Base-by-base conservation (phyloP, 2,113 vertebrate genomes). In the Piaya cayana region DNA sequence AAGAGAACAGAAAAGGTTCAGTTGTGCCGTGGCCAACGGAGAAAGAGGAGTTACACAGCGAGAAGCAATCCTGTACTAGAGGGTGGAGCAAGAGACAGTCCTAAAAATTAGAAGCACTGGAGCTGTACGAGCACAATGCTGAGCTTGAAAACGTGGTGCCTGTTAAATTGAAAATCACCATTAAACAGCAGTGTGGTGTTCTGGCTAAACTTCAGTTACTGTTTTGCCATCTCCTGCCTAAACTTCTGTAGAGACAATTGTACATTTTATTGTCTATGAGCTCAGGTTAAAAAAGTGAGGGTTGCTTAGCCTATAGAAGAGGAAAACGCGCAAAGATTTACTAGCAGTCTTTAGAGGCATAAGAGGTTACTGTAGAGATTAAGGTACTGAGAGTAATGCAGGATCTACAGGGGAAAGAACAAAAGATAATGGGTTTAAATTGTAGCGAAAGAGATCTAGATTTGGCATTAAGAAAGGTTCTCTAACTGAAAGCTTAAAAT, bases 81-180 rank as follows among this genome's bases (percentile, higher is more conserved):
- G 26, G 0, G 0, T 2, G 19, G 75, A 25, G 26, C 9, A 20
- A 50, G 68, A 1, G 60, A 19, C 86, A 63, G 49, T 14, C 49
- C 45, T 5, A 3, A 23, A 12, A 7, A 45, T 18, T 1, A 12
- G 49, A 11, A 36, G 53, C 34, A 2, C 11, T 0, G 6, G 9
- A 12, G 26, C 3, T 49, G 45, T 8, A 11, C 0, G 7, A 53
- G 42, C 55, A 52, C 0, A 2, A 17, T 1, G 32, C 19, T 53
- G 63, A 64, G 25, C 74, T 37, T 53, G 50, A 3, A 8, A 19
- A 32, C 17, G 2, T 1, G 13, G 5, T 3, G 36, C 27, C n/a
- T 20, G 32, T 7, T 37, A 9, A 18, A 22, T 67, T 30, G 16
- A 74, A 37, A 15, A 18, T 55, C 34, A 5, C 5, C 1, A 5